Percentiles rank a stretch among this genome's conserved stretches.
These are phyloP conservation scores for Tapera naevia DNA, from an alignment of 2,797 vertebrate species.

Conservation along the genomic window DNA sequence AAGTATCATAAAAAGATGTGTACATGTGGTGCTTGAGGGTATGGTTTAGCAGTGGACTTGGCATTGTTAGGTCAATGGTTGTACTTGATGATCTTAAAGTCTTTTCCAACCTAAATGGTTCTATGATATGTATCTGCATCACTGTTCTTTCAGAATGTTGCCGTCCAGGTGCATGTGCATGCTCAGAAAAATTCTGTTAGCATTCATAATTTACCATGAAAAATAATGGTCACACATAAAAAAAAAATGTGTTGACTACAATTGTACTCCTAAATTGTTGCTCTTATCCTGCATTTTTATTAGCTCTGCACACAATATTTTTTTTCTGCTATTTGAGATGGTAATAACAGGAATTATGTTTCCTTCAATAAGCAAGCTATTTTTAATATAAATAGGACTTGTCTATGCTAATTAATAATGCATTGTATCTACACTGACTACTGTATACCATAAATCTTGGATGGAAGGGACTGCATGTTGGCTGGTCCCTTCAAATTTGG, in stretches of 20 bases:
- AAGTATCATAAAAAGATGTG: background rate
- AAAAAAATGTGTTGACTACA: background rate
- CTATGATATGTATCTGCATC: background rate
- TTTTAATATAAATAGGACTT: slow-evolving; percentile 64
- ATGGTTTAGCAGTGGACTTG: no score
- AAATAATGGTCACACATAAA: background rate
- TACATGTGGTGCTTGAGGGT: no score
- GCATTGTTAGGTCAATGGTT: no score
- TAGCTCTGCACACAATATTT: slow-evolving; percentile 9
- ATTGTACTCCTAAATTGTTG: background rate
- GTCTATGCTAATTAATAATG: slow-evolving; percentile 61
- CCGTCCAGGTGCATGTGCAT: background rate
- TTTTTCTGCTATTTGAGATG: slow-evolving; percentile 27
- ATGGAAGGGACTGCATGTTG: background rate
- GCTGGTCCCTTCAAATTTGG: background rate
- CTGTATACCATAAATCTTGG: background rate
- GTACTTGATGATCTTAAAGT: no score
- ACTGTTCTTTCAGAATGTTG: background rate
- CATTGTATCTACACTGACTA: slow-evolving; percentile 7
- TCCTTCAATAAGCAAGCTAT: slow-evolving; percentile 48
- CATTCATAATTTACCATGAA: background rate
- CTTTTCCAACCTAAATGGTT: no score
- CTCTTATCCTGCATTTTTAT: background rate
- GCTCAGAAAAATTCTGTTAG: background rate
- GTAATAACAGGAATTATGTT: slow-evolving; percentile 54